Base-by-base conservation (phyloP, 2,113 vertebrate species). In the Cheilinus undulatus region DNA sequence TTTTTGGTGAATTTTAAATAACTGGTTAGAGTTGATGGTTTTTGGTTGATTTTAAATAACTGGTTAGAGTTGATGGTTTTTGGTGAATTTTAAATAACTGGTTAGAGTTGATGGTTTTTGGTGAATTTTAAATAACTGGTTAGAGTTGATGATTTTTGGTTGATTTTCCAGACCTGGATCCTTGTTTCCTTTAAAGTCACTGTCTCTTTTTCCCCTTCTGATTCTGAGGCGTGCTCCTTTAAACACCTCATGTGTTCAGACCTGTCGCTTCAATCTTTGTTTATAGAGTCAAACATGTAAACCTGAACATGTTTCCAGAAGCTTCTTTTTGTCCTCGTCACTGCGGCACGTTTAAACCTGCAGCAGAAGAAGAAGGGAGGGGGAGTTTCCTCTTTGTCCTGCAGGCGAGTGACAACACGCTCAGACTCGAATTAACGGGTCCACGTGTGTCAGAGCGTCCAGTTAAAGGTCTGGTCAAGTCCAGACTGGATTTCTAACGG, bases 371-470 rank as follows among this genome's bases (percentile, higher is more conserved):
- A 66, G 3, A 4, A n/a, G 19, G 19, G 2, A 7, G 46, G 10
- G 12, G 52, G 38, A 15, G 27, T 42, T 65, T 52, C 11, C 7
- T 63, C 36, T 51, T 71, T 70, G 46, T 7, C 20, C 28, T 32
- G 27, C 57, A 26, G 75, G 70, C 90, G 2, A 61, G 90, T 81
- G 64, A 49, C 26, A 0, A 36, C 89, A 69, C 8, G 75, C 26
- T 19, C 5, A 42, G 15, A 42, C 40, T 19, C 40, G 3, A 14
- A 14, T 38, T 13, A 14, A 7, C 40, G 7, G 40, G 17, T 43
- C 40, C 15, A 4, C 4, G 17, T 43, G 15, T 43, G 40, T 43
- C 13, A 1, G 36, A 14, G 4, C 13, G 36, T 38, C 36, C 36
- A 38, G 12, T 10, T 14, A 2, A 1, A 38, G 11, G 12, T 38